A percentile compares a stretch with the other conserved stretches of the same genome.
Evolutionary conservation across 1,140 invertebrate species (phyloP).

Genomic region (Sitophilus oryzae): DNA sequence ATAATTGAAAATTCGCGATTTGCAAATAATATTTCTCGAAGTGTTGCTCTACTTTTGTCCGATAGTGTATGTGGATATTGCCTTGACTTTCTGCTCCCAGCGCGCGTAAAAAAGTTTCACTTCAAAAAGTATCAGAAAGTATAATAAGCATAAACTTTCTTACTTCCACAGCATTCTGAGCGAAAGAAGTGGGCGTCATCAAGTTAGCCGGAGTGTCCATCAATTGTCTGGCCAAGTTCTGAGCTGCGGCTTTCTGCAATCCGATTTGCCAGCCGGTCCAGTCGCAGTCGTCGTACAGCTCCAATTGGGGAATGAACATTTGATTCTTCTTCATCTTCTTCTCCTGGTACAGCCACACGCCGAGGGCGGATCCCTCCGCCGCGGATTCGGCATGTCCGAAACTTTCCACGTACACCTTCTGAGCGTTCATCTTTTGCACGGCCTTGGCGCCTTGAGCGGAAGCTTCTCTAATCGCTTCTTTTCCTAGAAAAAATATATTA

Average conservation of each 20-base stretch:
- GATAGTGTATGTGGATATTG: too few relatives aligned
- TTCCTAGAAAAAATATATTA: slow-evolving; percentile 25
- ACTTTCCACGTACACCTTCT: slow-evolving; percentile 59
- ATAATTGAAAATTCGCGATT: too few relatives aligned
- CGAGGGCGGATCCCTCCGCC: slow-evolving; percentile 63
- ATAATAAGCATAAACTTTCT: not conserved
- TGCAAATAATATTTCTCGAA: too few relatives aligned
- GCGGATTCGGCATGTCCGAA: slow-evolving; percentile 68
- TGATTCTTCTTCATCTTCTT: slow-evolving; percentile 52
- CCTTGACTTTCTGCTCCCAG: too few relatives aligned
- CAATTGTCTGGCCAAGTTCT: slow-evolving; percentile 56
- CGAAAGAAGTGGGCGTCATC: slow-evolving; percentile 58
- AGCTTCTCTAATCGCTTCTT: slow-evolving; percentile 57
- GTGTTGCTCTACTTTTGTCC: too few relatives aligned
- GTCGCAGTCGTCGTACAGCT: slow-evolving; percentile 47
- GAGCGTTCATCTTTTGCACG: slow-evolving; percentile 52
- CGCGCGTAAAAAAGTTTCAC: too few relatives aligned
- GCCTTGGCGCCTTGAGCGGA: slow-evolving; percentile 51
- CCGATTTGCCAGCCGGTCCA: slow-evolving; percentile 54
- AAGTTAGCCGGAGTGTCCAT: slow-evolving; percentile 62
- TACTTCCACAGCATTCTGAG: slow-evolving; percentile 46
- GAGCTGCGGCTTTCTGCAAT: slow-evolving; percentile 51
- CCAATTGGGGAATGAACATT: slow-evolving; percentile 46
- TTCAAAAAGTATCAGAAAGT: too few relatives aligned
- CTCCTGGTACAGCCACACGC: slow-evolving; percentile 61